These are phyloP conservation scores for Planiliza haematocheilus DNA, from an alignment of 2,113 vertebrate genomes.

Conservation along the genomic window DNA sequence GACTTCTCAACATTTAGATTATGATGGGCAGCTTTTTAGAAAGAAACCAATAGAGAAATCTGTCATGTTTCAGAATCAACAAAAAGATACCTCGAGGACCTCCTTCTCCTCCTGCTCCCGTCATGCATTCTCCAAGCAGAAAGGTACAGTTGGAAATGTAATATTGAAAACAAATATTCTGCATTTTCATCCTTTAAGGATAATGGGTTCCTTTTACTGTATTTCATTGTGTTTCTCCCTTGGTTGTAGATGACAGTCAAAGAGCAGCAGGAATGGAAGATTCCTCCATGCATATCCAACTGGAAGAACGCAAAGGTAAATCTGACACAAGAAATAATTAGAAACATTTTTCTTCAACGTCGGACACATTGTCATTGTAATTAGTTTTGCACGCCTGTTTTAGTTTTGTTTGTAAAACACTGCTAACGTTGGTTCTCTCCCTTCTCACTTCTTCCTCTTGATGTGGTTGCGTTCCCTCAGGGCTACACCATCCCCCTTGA, in stretches of 20 bases:
- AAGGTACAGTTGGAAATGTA: conserved; percentile 85
- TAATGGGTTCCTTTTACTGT: background rate
- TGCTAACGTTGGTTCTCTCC: background rate
- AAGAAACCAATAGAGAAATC: no score
- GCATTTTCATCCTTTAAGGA: background rate
- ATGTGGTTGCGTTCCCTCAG: conserved; percentile 73
- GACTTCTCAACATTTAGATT: no score
- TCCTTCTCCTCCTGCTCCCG: conserved; percentile 97
- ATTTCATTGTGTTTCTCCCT: background rate
- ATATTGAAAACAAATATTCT: background rate
- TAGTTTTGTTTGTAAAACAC: background rate
- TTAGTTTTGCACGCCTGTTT: background rate
- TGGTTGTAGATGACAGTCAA: conserved; percentile 96
- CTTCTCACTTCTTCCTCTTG: background rate
- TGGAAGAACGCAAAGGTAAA: conserved; percentile 99
- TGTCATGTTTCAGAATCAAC: conserved; percentile 90
- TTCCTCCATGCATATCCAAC: conserved; percentile 99
- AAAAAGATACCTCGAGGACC: conserved; percentile 98
- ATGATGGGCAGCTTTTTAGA: background rate
- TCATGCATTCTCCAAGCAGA: conserved; percentile 98
- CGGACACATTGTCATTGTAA: no score
- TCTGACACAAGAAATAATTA: background rate
- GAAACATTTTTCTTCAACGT: background rate
- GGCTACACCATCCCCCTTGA: conserved; percentile 98
- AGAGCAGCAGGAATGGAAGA: conserved; percentile 99